Base-by-base conservation (phyloP, 2,113 vertebrate genomes). In the Anolis carolinensis region DNA sequence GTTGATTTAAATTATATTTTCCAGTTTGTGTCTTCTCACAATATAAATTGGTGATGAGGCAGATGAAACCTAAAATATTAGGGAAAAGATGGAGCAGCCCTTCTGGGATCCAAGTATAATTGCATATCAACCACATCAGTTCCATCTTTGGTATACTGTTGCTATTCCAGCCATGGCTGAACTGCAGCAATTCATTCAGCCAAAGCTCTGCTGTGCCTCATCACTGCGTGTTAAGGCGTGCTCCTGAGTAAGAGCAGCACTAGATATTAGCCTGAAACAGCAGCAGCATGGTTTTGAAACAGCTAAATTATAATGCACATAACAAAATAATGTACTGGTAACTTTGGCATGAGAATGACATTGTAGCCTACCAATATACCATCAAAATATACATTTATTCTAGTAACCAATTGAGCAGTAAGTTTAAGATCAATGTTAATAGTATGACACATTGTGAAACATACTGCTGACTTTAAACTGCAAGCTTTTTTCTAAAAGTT, bases 311-410 rank as follows among this genome's bases (percentile, higher is more conserved):
- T 67, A 77, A 70, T 25, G 44, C 21, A 68, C 34, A 81, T 6
- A 68, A 39, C 34, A 81, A 16, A 78, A 52, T 25, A n/a, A 52
- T 70, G 8, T 89, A 74, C 50, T 89, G 90, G 89, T 89, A 92
- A 87, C 90, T 81, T 88, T 91, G 91, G 83, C 79, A 89, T 93
- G 81, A 92, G 88, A 94, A 92, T 78, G 86, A 86, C 67, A 89
- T 83, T 91, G 71, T 36, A 81, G 70, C 70, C 39, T 74, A 50
- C n/a, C 48, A 81, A 39, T 27, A 74, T 71, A 79, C 52, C 39
- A 7, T 78, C 65, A 79, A 85, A 84, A 85, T 55, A 85, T 79
- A 78, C 70, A 59, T 84, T 52, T 84, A 0, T 0, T 79, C 30
- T 71, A 68, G 5, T 75, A 78, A 48, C 79, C 63, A 79, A 73